Percentiles rank a stretch among this genome's conserved stretches.
These are phyloP conservation scores for Pogonognathellus flavescens DNA, from an alignment of 1,140 invertebrate genomes.

Conservation along the genomic window DNA sequence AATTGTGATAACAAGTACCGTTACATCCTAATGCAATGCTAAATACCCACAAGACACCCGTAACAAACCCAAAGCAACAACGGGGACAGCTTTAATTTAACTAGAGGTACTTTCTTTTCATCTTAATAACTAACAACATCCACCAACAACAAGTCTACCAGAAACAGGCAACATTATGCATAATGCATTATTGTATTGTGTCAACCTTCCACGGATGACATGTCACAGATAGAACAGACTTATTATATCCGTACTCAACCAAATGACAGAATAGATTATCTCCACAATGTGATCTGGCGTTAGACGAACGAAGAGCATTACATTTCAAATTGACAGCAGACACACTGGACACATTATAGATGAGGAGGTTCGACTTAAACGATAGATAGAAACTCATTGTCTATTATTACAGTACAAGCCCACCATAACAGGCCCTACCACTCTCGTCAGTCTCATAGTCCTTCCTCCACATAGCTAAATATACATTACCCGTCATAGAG, in stretches of 20 bases:
- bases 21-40: no score
- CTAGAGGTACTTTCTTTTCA: no score
- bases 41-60: no score
- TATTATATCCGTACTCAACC: slow-evolving; percentile 5
- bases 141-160: background rate
- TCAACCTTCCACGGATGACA: slow-evolving; percentile 19
- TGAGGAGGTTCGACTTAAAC: background rate
- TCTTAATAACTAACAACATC: no score
- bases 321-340: slow-evolving; percentile 41
- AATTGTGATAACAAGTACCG: no score
- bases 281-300: background rate
- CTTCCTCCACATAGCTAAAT: no score
- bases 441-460: background rate
- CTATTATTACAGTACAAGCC: slow-evolving; percentile 46
- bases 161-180: background rate
- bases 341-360: slow-evolving; percentile 46
- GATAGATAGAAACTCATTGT: slow-evolving; percentile 21
- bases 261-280: slow-evolving; percentile 35
- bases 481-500: background rate
- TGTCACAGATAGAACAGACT: slow-evolving; percentile 26
- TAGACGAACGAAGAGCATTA: slow-evolving; percentile 27
- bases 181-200: slow-evolving; percentile 26
- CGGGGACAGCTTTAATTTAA: no score
- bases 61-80: no score
- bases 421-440: background rate